Evolutionary conservation across 2,113 vertebrate species (phyloP), one percentile per base, ranked within the genome.

Genomic region (Mus spicilegus): DNA sequence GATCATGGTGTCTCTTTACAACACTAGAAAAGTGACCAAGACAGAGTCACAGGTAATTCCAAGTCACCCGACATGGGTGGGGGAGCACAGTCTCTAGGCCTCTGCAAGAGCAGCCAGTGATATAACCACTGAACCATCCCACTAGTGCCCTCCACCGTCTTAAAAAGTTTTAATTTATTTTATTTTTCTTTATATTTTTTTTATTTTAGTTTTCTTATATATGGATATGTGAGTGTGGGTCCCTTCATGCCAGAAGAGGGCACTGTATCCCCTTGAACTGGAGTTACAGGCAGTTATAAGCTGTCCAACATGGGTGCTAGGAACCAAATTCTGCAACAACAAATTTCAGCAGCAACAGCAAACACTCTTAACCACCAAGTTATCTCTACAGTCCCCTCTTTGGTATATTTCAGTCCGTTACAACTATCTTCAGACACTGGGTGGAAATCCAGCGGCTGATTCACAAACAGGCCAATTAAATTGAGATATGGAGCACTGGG

Each of bases 351-450:
- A 33, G 30, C 26, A 69, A 65, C 63, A 39, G 54, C 80, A 82
- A 58, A n/a, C 0, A n/a, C 58, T 42, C 58, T 84, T 42, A 26
- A 42, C 58, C 58, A 42, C 81, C 0, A 8, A 85, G 58, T 42
- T 58, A 30, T 65, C 82, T 46, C 82, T 65, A 36, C 10, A 61
- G 56, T 13, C 33, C 20, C 54, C 54, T 39, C 7, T 46, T 70
- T 87, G 65, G 22, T 36, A 0, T 87, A 70, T 67, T 77, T 84
- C 82, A 87, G 95, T 78, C 30, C 17, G 26, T 1, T 63, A 39
- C 93, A 69, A 11, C 61, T 61, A 72, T 87, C 89, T 63, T 96
- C 56, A 65, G 36, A 65, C 80, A 75, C 56, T n/a, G 46, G 77
- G 63, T 58, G 26, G 36, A 84, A 76, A 72, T 28, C 46, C 70